Conservation (phyloP, 2,797 vertebrate genomes). For the Lagocephalus sceleratus region DNA sequence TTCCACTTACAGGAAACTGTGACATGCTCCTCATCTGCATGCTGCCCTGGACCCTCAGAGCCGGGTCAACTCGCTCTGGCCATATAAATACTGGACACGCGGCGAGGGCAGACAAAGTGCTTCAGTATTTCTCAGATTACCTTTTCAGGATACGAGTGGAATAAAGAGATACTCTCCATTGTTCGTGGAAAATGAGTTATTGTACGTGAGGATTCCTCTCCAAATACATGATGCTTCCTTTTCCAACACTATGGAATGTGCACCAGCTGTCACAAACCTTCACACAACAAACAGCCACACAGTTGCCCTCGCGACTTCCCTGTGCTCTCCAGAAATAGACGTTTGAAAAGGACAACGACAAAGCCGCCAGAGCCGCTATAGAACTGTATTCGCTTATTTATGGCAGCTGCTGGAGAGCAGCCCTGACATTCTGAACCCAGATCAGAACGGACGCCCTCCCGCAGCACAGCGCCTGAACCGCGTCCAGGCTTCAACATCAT, state of each 20-base stretch:
- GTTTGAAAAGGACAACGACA: slow-evolving; percentile 83
- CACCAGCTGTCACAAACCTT: slow-evolving; percentile 72
- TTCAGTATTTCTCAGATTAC: too few relatives aligned
- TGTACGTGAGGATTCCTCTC: slow-evolving; percentile 28
- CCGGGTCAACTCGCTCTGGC: too few relatives aligned
- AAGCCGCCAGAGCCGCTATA: slow-evolving; percentile 79
- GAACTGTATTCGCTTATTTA: slow-evolving; percentile 81
- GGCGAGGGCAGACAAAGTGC: too few relatives aligned
- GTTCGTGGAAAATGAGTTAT: slow-evolving; percentile 29
- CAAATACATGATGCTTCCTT: slow-evolving; percentile 74
- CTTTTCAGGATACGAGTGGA: too few relatives aligned
- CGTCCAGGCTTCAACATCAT: slow-evolving; percentile 49
- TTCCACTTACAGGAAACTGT: too few relatives aligned
- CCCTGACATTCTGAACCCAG: slow-evolving; percentile 72
- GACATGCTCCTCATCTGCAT: too few relatives aligned
- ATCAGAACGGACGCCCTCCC: slow-evolving; percentile 42
- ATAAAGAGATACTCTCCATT: too few relatives aligned
- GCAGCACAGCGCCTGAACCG: slow-evolving; percentile 21
- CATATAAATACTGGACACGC: too few relatives aligned
- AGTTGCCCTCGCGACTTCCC: slow-evolving; percentile 76
- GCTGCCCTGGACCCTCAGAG: too few relatives aligned
- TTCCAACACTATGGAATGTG: slow-evolving; percentile 58
- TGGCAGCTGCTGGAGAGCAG: slow-evolving; percentile 66
- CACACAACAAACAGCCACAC: slow-evolving; percentile 63
- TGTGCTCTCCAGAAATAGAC: slow-evolving; percentile 87